A percentile compares a stretch with the other conserved stretches of the same genome.
These are phyloP conservation scores for Oxycera nigricornis DNA, from an alignment of 2,888 invertebrate genomes.

Conservation along the genomic window DNA sequence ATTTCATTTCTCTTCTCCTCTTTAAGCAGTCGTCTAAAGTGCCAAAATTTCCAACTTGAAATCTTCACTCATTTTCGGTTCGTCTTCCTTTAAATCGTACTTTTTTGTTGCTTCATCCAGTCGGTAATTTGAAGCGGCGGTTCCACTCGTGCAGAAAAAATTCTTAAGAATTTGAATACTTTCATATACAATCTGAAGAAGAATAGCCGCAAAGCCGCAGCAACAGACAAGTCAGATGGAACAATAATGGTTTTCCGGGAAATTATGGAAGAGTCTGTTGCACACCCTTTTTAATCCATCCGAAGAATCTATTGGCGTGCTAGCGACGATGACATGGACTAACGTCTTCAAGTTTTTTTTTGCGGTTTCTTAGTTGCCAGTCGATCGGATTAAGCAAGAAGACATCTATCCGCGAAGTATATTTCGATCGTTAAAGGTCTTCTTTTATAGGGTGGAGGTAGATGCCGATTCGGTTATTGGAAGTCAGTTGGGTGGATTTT, in stretches of 20 bases:
- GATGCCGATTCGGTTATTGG: not conserved
- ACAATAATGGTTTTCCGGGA: constrained; percentile 16
- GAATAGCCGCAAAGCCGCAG: not conserved
- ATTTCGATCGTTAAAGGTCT: not conserved
- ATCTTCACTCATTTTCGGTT: not conserved
- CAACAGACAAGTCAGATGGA: not conserved
- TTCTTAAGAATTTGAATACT: constrained; percentile 16
- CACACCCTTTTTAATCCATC: constrained; percentile 10
- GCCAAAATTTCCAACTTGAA: constrained; percentile 15
- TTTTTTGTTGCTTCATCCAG: too few relatives aligned
- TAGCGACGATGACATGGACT: not conserved
- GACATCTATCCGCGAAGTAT: constrained; percentile 9
- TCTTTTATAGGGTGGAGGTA: constrained; percentile 4
- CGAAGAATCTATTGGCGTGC: not conserved
- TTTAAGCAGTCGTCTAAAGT: not conserved
- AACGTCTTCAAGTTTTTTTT: not conserved
- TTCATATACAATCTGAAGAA: not conserved
- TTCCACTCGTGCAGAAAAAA: not conserved
- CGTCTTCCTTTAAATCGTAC: not conserved
- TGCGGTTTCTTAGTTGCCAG: not conserved
- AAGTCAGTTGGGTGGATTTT: constrained; percentile 10
- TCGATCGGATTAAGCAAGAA: not conserved
- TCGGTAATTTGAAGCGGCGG: constrained; percentile 11
- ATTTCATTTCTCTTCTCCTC: not conserved
- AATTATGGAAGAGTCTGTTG: not conserved